Evolutionary conservation across 2,888 invertebrate species (phyloP), one percentile per base, ranked within the genome.

Genomic region (Drosophila heteroneura): DNA sequence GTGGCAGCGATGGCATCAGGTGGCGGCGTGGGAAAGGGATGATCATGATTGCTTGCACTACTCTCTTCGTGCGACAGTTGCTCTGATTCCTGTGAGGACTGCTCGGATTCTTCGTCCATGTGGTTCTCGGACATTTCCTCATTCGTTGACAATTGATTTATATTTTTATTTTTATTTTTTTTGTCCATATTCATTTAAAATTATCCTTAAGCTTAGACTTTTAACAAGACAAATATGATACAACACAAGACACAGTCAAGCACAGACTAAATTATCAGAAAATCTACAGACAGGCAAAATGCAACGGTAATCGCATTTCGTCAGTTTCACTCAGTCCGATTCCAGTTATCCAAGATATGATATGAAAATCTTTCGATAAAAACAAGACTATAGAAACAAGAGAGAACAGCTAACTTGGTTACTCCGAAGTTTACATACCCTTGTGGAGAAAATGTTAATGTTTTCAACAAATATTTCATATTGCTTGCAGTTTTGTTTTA

Each of bases 231-330:
- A 37, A 35, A 10, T 26, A 28, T n/a, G 30, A 14, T 19, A 22
- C 10, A 9, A 53, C 59, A 52, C 51, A 19, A 30, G 32, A n/a
- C 14, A 54, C 41, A 7, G 0, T 28, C 12, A 28, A 56, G 14
- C 51, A 12, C 14, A 26, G 16, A 56, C 33, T 52, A n/a, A 10
- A 37, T 30, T 14, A 6, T 28, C 30, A 12, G 51, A 39, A 57
- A 57, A 53, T 30, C 22, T 33, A 12, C n/a, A 22, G 26, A n/a
- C 22, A 12, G 0, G 19, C 0, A 47, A 32, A 58, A 41, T 35
- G 14, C 22, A 56, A 74, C 74, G 76, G 74, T 76, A 70, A 70
- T 58, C 49, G 57, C 10, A 16, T 1, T 14, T 57, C 49, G 14
- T 44, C 19, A 7, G 22, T 65, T 5, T 2, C 26, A 22, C n/a